Conservation (phyloP, 1,140 invertebrate species). For the Drosophila ananassae region DNA sequence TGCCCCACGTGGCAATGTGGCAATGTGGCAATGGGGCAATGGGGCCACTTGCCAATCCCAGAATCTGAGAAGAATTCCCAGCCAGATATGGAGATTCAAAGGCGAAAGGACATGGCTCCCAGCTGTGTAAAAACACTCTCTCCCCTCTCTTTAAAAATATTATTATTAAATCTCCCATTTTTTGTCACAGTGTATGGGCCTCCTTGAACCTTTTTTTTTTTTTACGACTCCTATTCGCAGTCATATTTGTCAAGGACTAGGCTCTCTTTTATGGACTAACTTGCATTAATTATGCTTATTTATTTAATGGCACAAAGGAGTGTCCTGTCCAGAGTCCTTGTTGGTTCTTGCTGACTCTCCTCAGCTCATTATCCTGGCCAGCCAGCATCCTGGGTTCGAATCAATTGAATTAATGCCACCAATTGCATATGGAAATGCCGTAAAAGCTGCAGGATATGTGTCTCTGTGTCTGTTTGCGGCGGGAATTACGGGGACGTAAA, state of each 20-base stretch:
- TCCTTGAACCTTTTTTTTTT: no score
- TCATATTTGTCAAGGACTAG: constrained; percentile 34
- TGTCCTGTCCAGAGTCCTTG: neutral
- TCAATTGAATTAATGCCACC: constrained; percentile 46
- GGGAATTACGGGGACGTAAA: constrained; percentile 22
- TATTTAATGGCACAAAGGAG: constrained; percentile 35
- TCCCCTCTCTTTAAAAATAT: neutral
- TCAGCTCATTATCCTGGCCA: constrained; percentile 25
- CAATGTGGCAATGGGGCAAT: constrained; percentile 44
- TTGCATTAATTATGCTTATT: constrained; percentile 57
- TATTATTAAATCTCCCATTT: no score
- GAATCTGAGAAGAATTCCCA: constrained; percentile 1
- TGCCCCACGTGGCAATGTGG: constrained; percentile 46
- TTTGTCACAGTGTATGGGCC: no score
- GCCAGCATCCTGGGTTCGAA: neutral
- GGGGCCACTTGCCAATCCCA: constrained; percentile 33
- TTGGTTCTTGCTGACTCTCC: neutral
- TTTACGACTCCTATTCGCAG: constrained; percentile 48
- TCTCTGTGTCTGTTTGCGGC: neutral
- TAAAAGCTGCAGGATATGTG: neutral
- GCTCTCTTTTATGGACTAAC: neutral
- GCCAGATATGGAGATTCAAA: neutral
- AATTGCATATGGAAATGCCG: constrained; percentile 27
- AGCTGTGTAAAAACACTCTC: constrained; percentile 54
- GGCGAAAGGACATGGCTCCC: constrained; percentile 10